Conservation (phyloP, 2,797 vertebrate species). For the Xenentodon cancila region DNA sequence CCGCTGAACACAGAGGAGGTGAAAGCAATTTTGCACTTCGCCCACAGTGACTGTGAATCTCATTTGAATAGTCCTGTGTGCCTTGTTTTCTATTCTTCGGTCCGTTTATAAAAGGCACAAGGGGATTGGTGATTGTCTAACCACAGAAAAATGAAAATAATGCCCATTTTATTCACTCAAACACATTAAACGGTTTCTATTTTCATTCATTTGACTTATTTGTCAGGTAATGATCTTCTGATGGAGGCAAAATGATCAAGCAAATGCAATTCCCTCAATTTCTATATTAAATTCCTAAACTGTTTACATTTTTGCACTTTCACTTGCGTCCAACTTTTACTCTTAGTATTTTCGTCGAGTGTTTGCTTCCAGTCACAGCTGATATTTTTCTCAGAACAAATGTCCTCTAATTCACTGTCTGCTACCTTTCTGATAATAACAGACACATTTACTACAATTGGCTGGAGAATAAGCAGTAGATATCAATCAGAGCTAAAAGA, state of each 20-base stretch:
- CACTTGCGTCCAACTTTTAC: too few relatives aligned
- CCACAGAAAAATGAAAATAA: conserved; percentile 54
- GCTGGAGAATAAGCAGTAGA: not conserved
- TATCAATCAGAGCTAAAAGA: not conserved
- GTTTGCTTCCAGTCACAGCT: not conserved
- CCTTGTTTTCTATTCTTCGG: conserved; percentile 73
- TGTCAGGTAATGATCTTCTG: conserved; percentile 43
- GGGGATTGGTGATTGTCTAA: conserved; percentile 50
- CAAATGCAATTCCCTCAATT: too few relatives aligned
- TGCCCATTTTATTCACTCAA: conserved; percentile 66
- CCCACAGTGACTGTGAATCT: conserved; percentile 69
- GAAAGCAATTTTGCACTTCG: conserved; percentile 80
- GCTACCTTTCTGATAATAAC: not conserved
- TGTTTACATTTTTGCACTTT: too few relatives aligned
- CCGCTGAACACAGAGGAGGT: conserved; percentile 69
- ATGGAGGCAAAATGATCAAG: conserved; percentile 10
- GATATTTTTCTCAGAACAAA: not conserved
- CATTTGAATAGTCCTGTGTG: conserved; percentile 69
- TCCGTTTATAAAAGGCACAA: conserved; percentile 68
- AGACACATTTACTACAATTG: not conserved
- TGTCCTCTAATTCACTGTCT: not conserved
- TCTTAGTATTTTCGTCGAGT: too few relatives aligned
- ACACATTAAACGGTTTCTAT: conserved; percentile 61
- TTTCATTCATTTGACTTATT: conserved; percentile 39
- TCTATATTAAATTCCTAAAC: too few relatives aligned